These are phyloP conservation scores for Sminthurinus aureus DNA, from an alignment of 2,888 invertebrate species.

Conservation along the genomic window DNA sequence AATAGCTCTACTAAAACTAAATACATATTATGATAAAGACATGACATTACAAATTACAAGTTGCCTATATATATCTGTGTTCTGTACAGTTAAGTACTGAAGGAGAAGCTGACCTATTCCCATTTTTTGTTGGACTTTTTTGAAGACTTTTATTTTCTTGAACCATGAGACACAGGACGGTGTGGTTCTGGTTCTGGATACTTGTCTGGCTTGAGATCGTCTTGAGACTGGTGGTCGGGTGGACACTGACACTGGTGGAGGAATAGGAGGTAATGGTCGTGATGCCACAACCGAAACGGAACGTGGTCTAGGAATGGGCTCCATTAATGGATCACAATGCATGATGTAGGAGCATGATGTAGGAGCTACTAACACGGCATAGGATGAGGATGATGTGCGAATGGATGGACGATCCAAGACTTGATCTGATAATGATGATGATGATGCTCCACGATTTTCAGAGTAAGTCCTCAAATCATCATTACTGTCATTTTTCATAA, in stretches of 20 bases:
- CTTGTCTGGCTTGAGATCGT: too few species aligned
- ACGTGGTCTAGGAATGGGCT: slow-evolving; percentile 20
- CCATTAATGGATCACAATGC: slow-evolving; percentile 15
- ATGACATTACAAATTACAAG: too few species aligned
- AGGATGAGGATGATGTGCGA: slow-evolving; percentile 21
- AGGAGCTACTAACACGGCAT: slow-evolving; percentile 17
- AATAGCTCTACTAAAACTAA: too few species aligned
- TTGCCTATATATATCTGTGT: too few species aligned
- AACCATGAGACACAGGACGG: slow-evolving; percentile 58
- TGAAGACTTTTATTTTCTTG: slow-evolving; percentile 86
- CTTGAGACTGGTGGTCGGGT: neutral
- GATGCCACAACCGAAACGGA: neutral
- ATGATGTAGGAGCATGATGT: slow-evolving; percentile 32
- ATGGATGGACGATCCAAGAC: slow-evolving; percentile 15
- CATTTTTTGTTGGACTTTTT: slow-evolving; percentile 87
- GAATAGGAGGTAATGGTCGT: slow-evolving; percentile 21
- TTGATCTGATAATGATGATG: too few species aligned
- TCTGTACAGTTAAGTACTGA: too few species aligned
- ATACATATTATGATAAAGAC: too few species aligned
- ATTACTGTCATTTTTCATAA: neutral
- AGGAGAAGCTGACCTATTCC: slow-evolving; percentile 79
- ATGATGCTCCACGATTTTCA: slow-evolving; percentile 3
- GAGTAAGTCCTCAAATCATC: slow-evolving; percentile 9
- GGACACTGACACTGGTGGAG: too few species aligned
- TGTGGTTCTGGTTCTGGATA: slow-evolving; percentile 42